Evolutionary conservation across 2,113 vertebrate genomes (phyloP).

Genomic region (Thomomys bottae): DNA sequence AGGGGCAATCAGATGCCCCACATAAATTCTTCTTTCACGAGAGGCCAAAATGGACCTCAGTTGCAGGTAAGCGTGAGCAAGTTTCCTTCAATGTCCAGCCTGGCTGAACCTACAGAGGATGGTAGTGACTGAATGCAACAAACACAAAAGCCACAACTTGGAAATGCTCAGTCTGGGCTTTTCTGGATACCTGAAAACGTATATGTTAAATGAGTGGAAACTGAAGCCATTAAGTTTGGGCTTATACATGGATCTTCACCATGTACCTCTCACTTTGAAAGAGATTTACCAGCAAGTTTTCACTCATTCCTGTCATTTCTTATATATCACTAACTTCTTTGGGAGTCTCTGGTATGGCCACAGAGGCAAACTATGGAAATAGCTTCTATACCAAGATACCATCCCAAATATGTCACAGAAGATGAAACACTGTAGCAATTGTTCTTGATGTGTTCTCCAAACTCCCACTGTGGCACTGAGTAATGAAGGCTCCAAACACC

Average conservation of each 20-base stretch:
- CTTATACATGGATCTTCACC: neutral
- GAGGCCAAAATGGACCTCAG: neutral
- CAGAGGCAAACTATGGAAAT: neutral
- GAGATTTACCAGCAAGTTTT: neutral
- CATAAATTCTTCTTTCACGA: neutral
- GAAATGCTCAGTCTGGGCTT: neutral
- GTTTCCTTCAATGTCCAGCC: neutral
- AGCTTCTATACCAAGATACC: neutral
- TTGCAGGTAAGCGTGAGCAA: neutral
- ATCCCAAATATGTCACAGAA: too few relatives aligned
- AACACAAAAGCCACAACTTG: neutral
- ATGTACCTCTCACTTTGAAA: neutral
- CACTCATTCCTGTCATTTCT: neutral
- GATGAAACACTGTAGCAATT: too few relatives aligned
- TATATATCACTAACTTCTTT: neutral
- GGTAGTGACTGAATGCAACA: too few relatives aligned
- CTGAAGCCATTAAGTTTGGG: neutral
- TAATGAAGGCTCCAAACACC: too few relatives aligned
- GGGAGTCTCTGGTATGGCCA: neutral
- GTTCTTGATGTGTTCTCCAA: too few relatives aligned
- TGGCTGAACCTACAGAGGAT: neutral
- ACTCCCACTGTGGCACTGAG: too few relatives aligned
- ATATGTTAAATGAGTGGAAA: neutral
- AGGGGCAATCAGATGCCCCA: neutral
- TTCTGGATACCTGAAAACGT: neutral